Conservation (phyloP, 1,140 invertebrate genomes). For the Coelopa frigida region DNA sequence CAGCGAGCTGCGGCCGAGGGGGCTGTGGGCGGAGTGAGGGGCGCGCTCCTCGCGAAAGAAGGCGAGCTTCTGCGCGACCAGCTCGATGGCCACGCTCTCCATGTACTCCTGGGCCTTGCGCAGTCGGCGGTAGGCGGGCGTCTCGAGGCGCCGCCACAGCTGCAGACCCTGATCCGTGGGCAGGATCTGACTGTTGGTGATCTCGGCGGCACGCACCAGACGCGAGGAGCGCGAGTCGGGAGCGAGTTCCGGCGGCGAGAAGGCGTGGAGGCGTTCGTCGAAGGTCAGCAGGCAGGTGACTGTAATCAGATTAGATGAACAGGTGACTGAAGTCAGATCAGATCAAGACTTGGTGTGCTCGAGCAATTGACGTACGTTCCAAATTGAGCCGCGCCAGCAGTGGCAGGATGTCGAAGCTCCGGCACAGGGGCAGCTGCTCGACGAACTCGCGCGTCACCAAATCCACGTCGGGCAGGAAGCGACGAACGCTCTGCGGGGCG, state of each 20-base stretch:
- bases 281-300: slow-evolving; percentile 65
- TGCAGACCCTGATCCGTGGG: slow-evolving; percentile 68
- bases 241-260: slow-evolving; percentile 52
- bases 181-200: slow-evolving; percentile 60
- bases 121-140: slow-evolving; percentile 65
- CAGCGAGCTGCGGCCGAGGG: slow-evolving; percentile 44
- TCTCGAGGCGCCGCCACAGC: slow-evolving; percentile 65
- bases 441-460: slow-evolving; percentile 60
- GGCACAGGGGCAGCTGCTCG: slow-evolving; percentile 30
- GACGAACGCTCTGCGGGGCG: slow-evolving; percentile 58
- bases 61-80: slow-evolving; percentile 54
- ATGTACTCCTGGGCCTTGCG: slow-evolving; percentile 62
- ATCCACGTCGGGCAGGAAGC: slow-evolving; percentile 59
- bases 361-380: slow-evolving; percentile 57
- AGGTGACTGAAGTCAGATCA: background rate
- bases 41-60: slow-evolving; percentile 41
- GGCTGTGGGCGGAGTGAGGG: slow-evolving; percentile 15
- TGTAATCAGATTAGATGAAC: slow-evolving; percentile 44
- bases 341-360: no score
- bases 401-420: slow-evolving; percentile 56
- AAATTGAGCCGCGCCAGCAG: slow-evolving; percentile 67
- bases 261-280: slow-evolving; percentile 58
- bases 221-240: slow-evolving; percentile 55
- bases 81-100: slow-evolving; percentile 63
- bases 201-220: slow-evolving; percentile 63